Percentiles rank a stretch among this genome's conserved stretches.
Conservation (phyloP, 2,888 invertebrate genomes). For the Hypercompe scribonia region DNA sequence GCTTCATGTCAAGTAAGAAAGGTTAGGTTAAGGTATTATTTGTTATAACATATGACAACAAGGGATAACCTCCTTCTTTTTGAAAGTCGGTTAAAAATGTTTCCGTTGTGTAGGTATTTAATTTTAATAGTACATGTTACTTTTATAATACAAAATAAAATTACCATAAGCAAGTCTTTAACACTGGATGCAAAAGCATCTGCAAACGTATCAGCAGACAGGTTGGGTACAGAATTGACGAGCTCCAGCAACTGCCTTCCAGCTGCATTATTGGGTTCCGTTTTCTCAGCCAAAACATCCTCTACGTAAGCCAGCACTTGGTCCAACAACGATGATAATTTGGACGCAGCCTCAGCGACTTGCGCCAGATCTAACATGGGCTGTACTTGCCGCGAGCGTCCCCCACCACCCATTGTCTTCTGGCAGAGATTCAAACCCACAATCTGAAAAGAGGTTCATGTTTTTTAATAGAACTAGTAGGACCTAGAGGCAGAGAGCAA, state of each 20-base stretch:
- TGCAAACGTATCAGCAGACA: conserved; percentile 95
- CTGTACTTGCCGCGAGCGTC: conserved; percentile 88
- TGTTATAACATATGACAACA: too few species aligned
- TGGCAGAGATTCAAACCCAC: conserved; percentile 93
- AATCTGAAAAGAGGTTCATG: conserved; percentile 64
- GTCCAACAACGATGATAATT: conserved; percentile 92
- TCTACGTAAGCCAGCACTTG: conserved; percentile 95
- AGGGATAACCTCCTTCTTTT: too few species aligned
- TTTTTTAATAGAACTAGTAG: too few species aligned
- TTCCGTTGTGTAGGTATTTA: too few species aligned
- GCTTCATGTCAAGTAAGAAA: too few species aligned
- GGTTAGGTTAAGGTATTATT: too few species aligned
- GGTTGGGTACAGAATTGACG: conserved; percentile 96
- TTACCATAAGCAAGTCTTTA: conserved; percentile 98
- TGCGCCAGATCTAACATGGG: conserved; percentile 89
- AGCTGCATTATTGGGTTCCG: conserved; percentile 93
- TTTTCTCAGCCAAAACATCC: conserved; percentile 94
- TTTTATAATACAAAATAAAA: background rate
- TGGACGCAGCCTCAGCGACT: conserved; percentile 94
- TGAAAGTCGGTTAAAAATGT: too few species aligned
- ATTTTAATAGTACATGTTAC: too few species aligned
- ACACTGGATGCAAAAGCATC: conserved; percentile 98
- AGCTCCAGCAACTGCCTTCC: conserved; percentile 96
- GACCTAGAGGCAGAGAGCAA: background rate
- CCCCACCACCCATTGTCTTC: conserved; percentile 90